Conservation (phyloP, 2,888 invertebrate genomes). For the Xanthostigma xanthostigma region DNA sequence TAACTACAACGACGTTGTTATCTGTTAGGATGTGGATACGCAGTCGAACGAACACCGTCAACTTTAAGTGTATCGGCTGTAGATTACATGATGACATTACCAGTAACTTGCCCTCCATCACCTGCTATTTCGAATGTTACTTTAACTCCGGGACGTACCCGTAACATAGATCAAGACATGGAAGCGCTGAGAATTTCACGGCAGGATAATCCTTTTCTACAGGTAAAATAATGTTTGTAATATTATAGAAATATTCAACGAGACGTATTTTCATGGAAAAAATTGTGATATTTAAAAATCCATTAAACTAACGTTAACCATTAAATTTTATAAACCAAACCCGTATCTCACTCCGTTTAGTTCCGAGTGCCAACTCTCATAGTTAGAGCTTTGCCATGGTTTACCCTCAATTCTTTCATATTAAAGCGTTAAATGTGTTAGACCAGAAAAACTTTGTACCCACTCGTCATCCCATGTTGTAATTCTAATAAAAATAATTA, state of each 20-base stretch:
- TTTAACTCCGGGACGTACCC: slow-evolving; percentile 55
- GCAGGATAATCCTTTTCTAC: slow-evolving; percentile 72
- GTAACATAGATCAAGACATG: slow-evolving; percentile 74
- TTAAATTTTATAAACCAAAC: no score
- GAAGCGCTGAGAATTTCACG: slow-evolving; percentile 64
- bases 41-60: slow-evolving; percentile 25
- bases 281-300: no score
- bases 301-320: no score
- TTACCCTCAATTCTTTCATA: no score
- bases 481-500: no score
- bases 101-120: slow-evolving; percentile 27
- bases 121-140: slow-evolving; percentile 48
- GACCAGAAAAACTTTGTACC: no score
- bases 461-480: no score
- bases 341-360: no score
- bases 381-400: no score
- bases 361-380: no score
- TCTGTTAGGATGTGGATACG: slow-evolving; percentile 11
- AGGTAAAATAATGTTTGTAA: slow-evolving; percentile 32
- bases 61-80: slow-evolving; percentile 27
- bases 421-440: no score
- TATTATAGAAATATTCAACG: not conserved
- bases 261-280: no score
- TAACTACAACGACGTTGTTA: not conserved
- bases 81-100: slow-evolving; percentile 25